A percentile compares a stretch with the other conserved stretches of the same genome.
phyloP scores from a whole-genome alignment of 1,140 invertebrate genomes.

The Coboldia fuscipes region DNA sequence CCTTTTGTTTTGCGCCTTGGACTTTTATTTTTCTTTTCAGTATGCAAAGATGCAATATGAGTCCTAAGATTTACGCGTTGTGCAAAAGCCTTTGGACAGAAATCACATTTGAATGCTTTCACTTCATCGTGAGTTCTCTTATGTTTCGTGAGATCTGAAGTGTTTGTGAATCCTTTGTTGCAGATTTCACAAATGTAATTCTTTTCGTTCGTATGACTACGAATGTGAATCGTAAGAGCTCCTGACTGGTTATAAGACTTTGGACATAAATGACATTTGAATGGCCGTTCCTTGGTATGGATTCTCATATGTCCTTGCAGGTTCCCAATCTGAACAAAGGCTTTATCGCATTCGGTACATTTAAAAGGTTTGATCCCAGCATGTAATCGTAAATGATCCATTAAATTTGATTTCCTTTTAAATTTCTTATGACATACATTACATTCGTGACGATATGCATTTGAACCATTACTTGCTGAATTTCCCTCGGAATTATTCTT shows the following conservation, averaged over 20 bases:
- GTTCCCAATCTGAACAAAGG: conserved; percentile 31
- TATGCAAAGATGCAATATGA: conserved; percentile 21
- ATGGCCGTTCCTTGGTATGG: conserved; percentile 39
- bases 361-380: conserved; percentile 28
- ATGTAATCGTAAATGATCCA: conserved; percentile 26
- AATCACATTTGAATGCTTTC: conserved; percentile 14
- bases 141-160: conserved; percentile 31
- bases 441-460: conserved; percentile 28
- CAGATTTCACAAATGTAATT: conserved; percentile 29
- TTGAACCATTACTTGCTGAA: no score
- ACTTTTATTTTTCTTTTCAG: no score
- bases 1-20: no score
- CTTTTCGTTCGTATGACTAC: conserved; percentile 24
- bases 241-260: conserved; percentile 22
- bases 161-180: conserved; percentile 26
- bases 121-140: conserved; percentile 21
- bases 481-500: no score
- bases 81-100: conserved; percentile 18
- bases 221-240: conserved; percentile 1
- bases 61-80: conserved; percentile 26
- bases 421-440: conserved; percentile 25
- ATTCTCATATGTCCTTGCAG: conserved; percentile 30
- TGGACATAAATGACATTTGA: conserved; percentile 34
- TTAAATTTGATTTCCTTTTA: conserved; percentile 29
- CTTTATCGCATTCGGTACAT: conserved; percentile 25